These are phyloP conservation scores for Matsumyia berberina DNA, from an alignment of 2,888 invertebrate genomes.

Conservation along the genomic window DNA sequence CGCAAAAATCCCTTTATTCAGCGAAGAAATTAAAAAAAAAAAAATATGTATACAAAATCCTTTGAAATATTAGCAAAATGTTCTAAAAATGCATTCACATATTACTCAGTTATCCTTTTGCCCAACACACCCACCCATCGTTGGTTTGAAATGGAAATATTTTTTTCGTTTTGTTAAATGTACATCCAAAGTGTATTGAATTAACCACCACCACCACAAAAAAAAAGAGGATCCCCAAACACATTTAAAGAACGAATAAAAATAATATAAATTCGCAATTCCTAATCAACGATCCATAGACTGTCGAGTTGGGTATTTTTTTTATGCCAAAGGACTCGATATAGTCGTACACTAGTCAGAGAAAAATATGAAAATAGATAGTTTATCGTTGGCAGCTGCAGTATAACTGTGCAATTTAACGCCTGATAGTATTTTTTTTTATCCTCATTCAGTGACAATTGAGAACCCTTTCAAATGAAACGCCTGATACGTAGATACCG, in stretches of 20 bases:
- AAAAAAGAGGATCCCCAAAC: neutral
- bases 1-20: neutral
- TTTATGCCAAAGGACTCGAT: slow-evolving; percentile 5
- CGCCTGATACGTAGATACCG: slow-evolving; percentile 2
- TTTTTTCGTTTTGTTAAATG: neutral
- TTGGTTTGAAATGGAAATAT: no score
- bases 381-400: slow-evolving; percentile 30
- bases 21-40: slow-evolving; percentile 4
- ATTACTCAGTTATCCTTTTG: neutral
- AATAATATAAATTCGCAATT: slow-evolving; percentile 26
- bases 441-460: slow-evolving; percentile 44
- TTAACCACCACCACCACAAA: slow-evolving; percentile 31
- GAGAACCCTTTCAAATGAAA: slow-evolving; percentile 41
- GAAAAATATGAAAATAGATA: slow-evolving; percentile 16
- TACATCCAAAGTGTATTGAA: slow-evolving; percentile 11
- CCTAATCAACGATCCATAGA: slow-evolving; percentile 16
- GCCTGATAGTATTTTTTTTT: slow-evolving; percentile 28
- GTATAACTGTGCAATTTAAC: slow-evolving; percentile 35
- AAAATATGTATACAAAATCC: neutral
- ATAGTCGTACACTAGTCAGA: neutral
- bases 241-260: slow-evolving; percentile 24
- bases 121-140: neutral
- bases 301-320: slow-evolving; percentile 7
- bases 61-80: slow-evolving; percentile 3
- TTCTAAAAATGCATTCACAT: slow-evolving; percentile 28